Evolutionary conservation across 2,888 invertebrate genomes (phyloP).

Genomic region (Emmelina monodactyla): DNA sequence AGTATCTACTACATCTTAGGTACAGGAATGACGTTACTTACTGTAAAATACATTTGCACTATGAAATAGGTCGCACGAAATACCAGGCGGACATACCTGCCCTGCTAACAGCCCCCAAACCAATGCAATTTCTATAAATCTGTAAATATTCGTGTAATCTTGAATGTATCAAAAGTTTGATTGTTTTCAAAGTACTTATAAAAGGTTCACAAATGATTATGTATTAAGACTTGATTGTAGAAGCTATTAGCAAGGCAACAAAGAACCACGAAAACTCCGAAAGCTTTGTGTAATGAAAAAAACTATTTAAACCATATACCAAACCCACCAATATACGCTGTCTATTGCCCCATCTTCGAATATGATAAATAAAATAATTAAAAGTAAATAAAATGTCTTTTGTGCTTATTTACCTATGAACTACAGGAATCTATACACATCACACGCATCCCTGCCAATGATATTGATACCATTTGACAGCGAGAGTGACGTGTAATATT

Average conservation of each 20-base stretch:
- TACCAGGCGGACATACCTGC: conserved; percentile 33
- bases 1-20: conserved; percentile 64
- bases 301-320: too few species aligned
- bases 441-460: neutral
- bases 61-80: conserved; percentile 35
- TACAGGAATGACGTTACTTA: conserved; percentile 61
- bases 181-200: too few species aligned
- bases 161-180: too few species aligned
- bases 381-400: conserved; percentile 53
- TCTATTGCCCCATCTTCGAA: too few species aligned
- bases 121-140: neutral
- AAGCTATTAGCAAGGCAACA: too few species aligned
- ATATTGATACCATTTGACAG: too few species aligned
- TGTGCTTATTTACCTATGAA: conserved; percentile 40
- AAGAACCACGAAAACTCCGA: too few species aligned
- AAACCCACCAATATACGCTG: too few species aligned
- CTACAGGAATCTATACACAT: conserved; percentile 39
- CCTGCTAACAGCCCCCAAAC: neutral
- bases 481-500: too few species aligned
- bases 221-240: too few species aligned
- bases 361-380: conserved; percentile 41
- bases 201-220: too few species aligned
- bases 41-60: conserved; percentile 53
- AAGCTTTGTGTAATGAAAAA: too few species aligned
- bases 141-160: neutral